phyloP scores from a whole-genome alignment of 2,113 vertebrate species.

The Esox niger region DNA sequence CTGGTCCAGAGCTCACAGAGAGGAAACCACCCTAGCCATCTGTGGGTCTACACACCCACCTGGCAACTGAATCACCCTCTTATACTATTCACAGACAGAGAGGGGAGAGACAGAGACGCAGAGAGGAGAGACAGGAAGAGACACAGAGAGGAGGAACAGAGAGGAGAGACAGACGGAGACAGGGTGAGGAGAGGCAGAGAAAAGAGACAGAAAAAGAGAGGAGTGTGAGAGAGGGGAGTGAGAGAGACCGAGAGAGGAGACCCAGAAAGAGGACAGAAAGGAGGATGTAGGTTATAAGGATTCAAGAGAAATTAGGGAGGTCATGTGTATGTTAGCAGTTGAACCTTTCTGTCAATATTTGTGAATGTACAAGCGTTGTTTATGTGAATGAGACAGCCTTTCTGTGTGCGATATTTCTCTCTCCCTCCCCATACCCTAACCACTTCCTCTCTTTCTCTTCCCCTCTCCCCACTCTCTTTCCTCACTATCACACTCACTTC shows the following conservation, averaged over 20 bases:
- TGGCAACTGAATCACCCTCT: slow-evolving; percentile 56
- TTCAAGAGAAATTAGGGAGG: too few species aligned
- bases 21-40: slow-evolving; percentile 80
- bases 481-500: too few species aligned
- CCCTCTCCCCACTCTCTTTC: background rate
- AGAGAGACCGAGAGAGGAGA: slow-evolving; percentile 1
- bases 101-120: background rate
- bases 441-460: slow-evolving; percentile 3
- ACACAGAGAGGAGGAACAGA: slow-evolving; percentile 18
- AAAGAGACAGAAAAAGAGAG: background rate
- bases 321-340: too few species aligned
- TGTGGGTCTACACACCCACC: slow-evolving; percentile 74
- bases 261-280: background rate
- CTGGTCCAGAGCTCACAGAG: slow-evolving; percentile 72
- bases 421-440: slow-evolving; percentile 2
- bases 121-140: background rate
- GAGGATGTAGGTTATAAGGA: background rate
- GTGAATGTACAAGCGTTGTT: background rate
- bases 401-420: background rate
- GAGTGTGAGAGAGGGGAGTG: too few species aligned
- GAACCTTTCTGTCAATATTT: too few species aligned
- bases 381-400: background rate
- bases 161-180: background rate
- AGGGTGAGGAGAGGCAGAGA: background rate
- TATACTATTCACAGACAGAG: slow-evolving; percentile 12